Evolutionary conservation across 2,888 invertebrate genomes (phyloP).

Genomic region (Caenorhabditis plicata): DNA sequence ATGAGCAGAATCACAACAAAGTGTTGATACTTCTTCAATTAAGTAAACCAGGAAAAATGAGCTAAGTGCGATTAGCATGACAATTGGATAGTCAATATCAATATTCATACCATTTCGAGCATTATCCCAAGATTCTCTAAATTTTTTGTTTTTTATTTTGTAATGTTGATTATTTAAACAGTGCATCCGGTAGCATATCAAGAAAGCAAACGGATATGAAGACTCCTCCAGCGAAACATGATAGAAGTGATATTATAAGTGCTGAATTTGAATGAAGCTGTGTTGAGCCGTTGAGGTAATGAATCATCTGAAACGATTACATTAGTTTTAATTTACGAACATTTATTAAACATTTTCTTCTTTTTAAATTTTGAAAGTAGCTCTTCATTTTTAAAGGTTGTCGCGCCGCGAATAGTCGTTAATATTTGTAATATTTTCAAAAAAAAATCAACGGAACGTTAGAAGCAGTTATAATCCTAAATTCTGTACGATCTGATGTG

Average conservation of each 20-base stretch:
- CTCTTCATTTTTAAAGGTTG: too few relatives aligned
- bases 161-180: not conserved
- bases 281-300: constrained; percentile 8
- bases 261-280: constrained; percentile 30
- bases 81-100: constrained; percentile 3
- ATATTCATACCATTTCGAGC: not conserved
- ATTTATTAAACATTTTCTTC: too few relatives aligned
- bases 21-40: constrained; percentile 1
- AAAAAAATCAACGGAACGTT: too few relatives aligned
- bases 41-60: constrained; percentile 6
- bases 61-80: not conserved
- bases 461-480: too few relatives aligned
- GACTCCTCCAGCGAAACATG: constrained; percentile 57
- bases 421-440: too few relatives aligned
- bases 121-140: constrained; percentile 1
- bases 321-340: too few relatives aligned
- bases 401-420: too few relatives aligned
- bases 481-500: too few relatives aligned
- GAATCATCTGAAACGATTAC: too few relatives aligned
- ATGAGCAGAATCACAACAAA: constrained; percentile 1
- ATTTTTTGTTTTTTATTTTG: not conserved
- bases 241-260: constrained; percentile 44
- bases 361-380: too few relatives aligned
- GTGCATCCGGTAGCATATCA: constrained; percentile 52
- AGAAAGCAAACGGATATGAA: constrained; percentile 58